A percentile compares a stretch with the other conserved stretches of the same genome.
phyloP scores from a whole-genome alignment of 2,113 vertebrate genomes.

The Mirza zaza region DNA sequence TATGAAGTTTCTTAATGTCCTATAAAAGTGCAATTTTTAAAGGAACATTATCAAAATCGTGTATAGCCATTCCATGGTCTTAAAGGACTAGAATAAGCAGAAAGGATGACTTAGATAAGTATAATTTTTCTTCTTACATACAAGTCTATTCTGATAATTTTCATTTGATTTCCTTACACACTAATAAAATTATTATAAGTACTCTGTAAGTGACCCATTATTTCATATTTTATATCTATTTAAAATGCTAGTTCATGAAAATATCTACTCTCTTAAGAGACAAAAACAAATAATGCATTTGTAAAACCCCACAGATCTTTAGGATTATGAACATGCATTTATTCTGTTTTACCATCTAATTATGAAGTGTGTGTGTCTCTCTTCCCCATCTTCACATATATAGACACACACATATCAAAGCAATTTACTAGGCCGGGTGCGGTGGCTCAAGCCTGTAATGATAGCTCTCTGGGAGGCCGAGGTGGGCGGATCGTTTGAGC shows the following conservation, averaged over 20 bases:
- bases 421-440: conserved; percentile 13
- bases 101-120: not conserved
- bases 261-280: not conserved
- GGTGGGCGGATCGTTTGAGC: no score
- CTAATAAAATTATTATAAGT: not conserved
- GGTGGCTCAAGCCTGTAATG: no score
- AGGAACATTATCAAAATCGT: conserved; percentile 22
- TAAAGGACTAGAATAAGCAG: not conserved
- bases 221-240: not conserved
- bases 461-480: no score
- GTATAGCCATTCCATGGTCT: not conserved
- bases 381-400: not conserved
- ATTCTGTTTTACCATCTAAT: not conserved
- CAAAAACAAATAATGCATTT: not conserved
- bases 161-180: conserved; percentile 13
- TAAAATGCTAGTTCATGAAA: conserved; percentile 8
- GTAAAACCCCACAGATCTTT: not conserved
- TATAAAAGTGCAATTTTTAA: conserved; percentile 74
- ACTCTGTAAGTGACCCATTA: not conserved
- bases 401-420: not conserved
- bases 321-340: not conserved
- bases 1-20: conserved; percentile 98
- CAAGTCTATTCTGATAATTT: not conserved
- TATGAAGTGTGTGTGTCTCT: not conserved
- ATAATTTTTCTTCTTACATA: conserved; percentile 16